phyloP scores from a whole-genome alignment of 2,888 invertebrate genomes.

The Mesorhabditis spiculigera region DNA sequence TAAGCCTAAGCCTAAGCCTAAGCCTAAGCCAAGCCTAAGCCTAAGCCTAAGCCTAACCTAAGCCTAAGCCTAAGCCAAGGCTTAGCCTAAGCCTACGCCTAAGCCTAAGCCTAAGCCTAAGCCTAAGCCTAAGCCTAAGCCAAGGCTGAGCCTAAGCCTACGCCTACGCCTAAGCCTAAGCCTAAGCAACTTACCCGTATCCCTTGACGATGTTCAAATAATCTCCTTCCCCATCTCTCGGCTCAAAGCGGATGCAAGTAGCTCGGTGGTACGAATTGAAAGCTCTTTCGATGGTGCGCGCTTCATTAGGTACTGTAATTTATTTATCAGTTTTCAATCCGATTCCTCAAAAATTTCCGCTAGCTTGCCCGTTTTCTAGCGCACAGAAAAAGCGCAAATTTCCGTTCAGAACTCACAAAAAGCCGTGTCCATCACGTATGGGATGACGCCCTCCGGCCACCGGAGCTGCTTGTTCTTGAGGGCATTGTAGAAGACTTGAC shows the following conservation, averaged over 20 bases:
- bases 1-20: too few species aligned
- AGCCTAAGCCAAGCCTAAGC: too few species aligned
- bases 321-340: background rate
- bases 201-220: slow-evolving; percentile 58
- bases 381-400: slow-evolving; percentile 10
- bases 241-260: slow-evolving; percentile 59
- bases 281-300: slow-evolving; percentile 47
- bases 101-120: too few species aligned
- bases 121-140: too few species aligned
- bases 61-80: too few species aligned
- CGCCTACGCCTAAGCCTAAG: too few species aligned
- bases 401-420: slow-evolving; percentile 48
- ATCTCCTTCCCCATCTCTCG: slow-evolving; percentile 53
- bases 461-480: slow-evolving; percentile 51
- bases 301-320: slow-evolving; percentile 45
- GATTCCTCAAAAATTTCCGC: background rate
- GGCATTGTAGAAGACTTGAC: slow-evolving; percentile 50
- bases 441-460: slow-evolving; percentile 52
- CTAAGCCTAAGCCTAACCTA: too few species aligned
- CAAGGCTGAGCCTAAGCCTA: too few species aligned
- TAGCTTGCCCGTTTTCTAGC: background rate
- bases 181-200: slow-evolving; percentile 51
- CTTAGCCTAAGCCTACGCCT: too few species aligned
- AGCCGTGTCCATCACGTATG: slow-evolving; percentile 53
- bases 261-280: slow-evolving; percentile 53